Evolutionary conservation across 2,797 vertebrate genomes (phyloP).

Genomic region (Eulemur mongoz): DNA sequence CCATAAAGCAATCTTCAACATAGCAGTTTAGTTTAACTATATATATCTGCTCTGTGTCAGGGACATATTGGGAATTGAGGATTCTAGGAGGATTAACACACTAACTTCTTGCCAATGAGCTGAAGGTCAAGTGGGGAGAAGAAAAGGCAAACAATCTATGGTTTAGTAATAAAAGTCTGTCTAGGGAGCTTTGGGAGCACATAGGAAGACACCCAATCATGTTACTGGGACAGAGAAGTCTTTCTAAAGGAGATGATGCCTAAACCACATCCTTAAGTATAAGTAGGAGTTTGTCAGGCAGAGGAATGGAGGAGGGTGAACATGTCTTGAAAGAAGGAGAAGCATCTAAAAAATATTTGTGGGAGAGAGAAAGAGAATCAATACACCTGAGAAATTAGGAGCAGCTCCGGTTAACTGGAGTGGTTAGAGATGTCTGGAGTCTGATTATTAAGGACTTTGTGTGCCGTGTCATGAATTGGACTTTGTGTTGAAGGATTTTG

Average conservation of each 20-base stretch:
- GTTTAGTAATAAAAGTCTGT: background rate
- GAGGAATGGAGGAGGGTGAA: background rate
- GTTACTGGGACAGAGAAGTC: background rate
- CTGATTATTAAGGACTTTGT: background rate
- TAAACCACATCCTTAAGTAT: background rate
- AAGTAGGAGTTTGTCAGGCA: background rate
- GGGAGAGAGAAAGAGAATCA: background rate
- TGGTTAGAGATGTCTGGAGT: background rate
- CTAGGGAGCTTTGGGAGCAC: background rate
- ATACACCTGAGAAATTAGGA: background rate
- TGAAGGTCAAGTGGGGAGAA: background rate
- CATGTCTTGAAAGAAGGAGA: background rate
- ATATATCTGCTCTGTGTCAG: background rate
- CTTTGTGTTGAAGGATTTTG: background rate
- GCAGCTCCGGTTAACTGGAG: background rate
- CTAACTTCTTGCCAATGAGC: background rate
- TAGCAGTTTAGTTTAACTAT: background rate
- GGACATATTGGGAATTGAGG: background rate
- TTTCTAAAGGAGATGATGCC: background rate
- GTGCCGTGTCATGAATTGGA: background rate
- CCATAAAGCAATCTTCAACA: background rate
- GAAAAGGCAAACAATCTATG: background rate
- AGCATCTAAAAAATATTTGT: background rate
- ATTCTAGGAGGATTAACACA: background rate
- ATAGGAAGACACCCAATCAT: background rate